phyloP scores from a whole-genome alignment of 2,797 vertebrate species.

The Smutsia temminckii region DNA sequence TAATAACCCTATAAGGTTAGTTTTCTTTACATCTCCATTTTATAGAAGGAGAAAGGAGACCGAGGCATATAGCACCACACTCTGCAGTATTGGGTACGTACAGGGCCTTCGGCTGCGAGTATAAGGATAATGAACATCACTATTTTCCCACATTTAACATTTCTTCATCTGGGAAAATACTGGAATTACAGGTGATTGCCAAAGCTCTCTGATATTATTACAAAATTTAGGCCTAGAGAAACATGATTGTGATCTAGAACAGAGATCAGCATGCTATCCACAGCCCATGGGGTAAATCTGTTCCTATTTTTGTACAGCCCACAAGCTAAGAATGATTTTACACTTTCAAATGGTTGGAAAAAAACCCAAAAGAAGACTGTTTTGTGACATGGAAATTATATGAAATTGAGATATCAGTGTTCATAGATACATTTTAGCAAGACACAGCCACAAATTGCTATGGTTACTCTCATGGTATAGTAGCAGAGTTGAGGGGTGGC shows the following conservation, averaged over 20 bases:
- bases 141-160: not conserved
- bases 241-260: not conserved
- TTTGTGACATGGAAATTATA: not conserved
- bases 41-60: not conserved
- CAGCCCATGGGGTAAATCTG: not conserved
- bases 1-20: not conserved
- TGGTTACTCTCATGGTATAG: not conserved
- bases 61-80: too few species aligned
- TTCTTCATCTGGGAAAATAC: not conserved
- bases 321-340: not conserved
- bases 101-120: too few species aligned
- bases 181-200: not conserved
- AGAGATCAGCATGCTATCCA: not conserved
- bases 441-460: not conserved
- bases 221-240: not conserved
- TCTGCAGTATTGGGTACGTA: accelerated
- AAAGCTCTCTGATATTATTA: too few species aligned
- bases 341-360: not conserved
- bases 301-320: not conserved
- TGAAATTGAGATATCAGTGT: too few species aligned
- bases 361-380: not conserved
- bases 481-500: not conserved
- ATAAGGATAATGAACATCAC: too few species aligned
- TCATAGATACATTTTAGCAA: not conserved
- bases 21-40: not conserved